phyloP scores from a whole-genome alignment of 2,888 invertebrate species.

The Trachelus iudaicus region DNA sequence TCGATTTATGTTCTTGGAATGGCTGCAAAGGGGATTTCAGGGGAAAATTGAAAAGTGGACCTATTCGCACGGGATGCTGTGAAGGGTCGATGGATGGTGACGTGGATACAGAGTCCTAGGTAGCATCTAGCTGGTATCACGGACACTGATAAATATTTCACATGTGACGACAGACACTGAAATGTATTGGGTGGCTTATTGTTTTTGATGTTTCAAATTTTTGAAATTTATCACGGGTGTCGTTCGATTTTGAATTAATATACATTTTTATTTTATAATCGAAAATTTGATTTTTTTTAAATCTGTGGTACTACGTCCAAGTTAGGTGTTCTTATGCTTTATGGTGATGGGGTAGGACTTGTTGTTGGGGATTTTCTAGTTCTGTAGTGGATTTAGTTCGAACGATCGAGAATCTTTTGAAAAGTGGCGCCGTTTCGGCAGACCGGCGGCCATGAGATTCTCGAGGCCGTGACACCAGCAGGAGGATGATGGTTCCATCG shows the following conservation, averaged over 20 bases:
- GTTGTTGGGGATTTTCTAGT: not conserved
- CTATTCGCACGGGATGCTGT: slow-evolving; percentile 4
- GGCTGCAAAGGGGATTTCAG: slow-evolving; percentile 6
- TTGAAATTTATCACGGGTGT: not conserved
- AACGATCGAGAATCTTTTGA: slow-evolving; percentile 22
- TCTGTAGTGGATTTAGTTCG: not conserved
- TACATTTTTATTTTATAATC: not conserved
- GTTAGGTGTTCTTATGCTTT: not conserved
- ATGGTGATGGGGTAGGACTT: not conserved
- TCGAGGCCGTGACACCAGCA: slow-evolving; percentile 27
- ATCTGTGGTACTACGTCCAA: not conserved
- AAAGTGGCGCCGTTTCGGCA: slow-evolving; percentile 44
- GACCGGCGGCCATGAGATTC: slow-evolving; percentile 25
- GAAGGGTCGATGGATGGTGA: not conserved
- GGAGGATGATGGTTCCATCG: slow-evolving; percentile 63
- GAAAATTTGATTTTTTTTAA: not conserved
- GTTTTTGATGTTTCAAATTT: not conserved
- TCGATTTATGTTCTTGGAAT: slow-evolving; percentile 41
- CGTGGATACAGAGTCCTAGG: not conserved
- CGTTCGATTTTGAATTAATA: not conserved
- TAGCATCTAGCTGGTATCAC: not conserved
- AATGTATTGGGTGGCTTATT: not conserved
- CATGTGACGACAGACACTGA: not conserved
- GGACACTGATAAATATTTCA: not conserved
- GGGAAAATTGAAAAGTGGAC: slow-evolving; percentile 50